Conservation (phyloP, 2,797 vertebrate species). For the Oreochromis mossambicus region DNA sequence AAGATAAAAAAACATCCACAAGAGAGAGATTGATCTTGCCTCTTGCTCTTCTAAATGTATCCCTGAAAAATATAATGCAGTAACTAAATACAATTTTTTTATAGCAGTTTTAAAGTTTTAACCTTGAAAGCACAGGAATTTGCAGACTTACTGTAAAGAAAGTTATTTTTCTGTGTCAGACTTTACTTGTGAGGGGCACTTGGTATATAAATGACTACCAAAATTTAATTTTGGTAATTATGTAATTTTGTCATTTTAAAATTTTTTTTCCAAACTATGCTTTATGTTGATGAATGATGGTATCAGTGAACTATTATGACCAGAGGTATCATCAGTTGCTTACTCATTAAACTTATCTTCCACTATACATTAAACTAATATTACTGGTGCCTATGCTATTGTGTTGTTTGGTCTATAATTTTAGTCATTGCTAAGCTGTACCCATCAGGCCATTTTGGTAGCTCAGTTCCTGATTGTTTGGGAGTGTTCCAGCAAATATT, state of each 20-base stretch:
- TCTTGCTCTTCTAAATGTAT: background rate
- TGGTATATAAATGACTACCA: background rate
- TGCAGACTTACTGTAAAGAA: background rate
- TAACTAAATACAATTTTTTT: background rate
- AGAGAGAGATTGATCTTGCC: background rate
- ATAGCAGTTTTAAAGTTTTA: background rate
- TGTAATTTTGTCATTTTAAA: background rate
- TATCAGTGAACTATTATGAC: background rate
- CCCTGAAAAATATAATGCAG: background rate
- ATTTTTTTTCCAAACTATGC: background rate
- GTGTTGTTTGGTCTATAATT: background rate
- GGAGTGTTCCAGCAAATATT: background rate
- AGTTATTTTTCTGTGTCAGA: background rate
- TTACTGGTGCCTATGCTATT: background rate
- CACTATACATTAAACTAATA: background rate
- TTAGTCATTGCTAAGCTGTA: background rate
- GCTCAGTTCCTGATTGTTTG: no score
- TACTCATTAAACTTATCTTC: background rate
- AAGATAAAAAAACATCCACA: background rate
- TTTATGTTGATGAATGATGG: background rate
- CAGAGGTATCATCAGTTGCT: background rate
- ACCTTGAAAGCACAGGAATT: background rate
- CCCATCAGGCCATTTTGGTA: background rate
- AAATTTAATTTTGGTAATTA: no score
- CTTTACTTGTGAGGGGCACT: background rate